phyloP scores from a whole-genome alignment of 2,888 invertebrate species.

The Meiosimyza decipiens region DNA sequence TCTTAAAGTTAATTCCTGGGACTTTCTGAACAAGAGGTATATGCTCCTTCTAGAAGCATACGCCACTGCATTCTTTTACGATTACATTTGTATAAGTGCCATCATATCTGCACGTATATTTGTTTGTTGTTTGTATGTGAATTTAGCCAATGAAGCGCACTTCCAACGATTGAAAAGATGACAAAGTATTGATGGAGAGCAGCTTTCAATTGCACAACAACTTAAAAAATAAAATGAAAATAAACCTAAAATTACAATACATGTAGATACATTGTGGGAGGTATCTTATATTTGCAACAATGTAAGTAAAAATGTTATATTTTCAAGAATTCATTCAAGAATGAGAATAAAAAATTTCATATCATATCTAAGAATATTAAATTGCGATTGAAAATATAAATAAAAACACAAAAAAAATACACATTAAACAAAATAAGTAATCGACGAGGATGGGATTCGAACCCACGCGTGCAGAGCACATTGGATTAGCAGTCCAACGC shows the following conservation, averaged over 20 bases:
- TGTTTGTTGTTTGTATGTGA: constrained; percentile 9
- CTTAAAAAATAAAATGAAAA: neutral
- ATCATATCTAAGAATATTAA: constrained; percentile 11
- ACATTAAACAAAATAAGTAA: constrained; percentile 15
- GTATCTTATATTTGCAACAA: neutral
- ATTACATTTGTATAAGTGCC: neutral
- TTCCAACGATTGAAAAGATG: constrained; percentile 27
- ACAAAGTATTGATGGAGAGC: constrained; percentile 31
- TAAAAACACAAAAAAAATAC: constrained; percentile 24
- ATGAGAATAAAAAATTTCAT: constrained; percentile 15
- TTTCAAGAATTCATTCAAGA: constrained; percentile 2
- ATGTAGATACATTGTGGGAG: neutral
- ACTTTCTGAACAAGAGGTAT: too few species aligned
- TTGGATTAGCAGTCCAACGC: constrained; percentile 88
- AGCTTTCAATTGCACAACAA: constrained; percentile 23
- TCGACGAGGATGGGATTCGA: constrained; percentile 83
- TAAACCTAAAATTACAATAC: neutral
- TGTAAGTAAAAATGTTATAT: neutral
- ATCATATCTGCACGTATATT: neutral
- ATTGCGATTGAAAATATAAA: constrained; percentile 1
- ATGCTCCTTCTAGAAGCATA: too few species aligned
- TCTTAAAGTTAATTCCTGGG: too few species aligned
- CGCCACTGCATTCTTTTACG: neutral
- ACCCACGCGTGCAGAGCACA: constrained; percentile 88
- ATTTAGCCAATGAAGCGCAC: constrained; percentile 34